Percentiles rank a stretch among this genome's conserved stretches.
phyloP scores from a whole-genome alignment of 2,888 invertebrate species.

The Eristalis tenax region DNA sequence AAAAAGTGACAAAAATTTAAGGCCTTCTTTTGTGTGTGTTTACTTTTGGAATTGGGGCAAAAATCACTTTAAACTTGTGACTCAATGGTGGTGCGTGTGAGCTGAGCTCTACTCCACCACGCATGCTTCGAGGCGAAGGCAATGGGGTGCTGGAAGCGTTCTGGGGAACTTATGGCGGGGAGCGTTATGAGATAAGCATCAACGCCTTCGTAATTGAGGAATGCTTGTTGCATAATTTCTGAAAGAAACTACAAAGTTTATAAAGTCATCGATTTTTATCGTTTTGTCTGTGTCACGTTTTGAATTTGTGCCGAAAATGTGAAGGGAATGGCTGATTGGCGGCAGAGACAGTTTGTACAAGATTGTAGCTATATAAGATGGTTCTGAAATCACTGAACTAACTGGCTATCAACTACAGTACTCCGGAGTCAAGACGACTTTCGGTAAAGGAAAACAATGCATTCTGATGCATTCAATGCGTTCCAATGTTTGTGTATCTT shows the following conservation, averaged over 20 bases:
- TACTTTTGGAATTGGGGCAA: not conserved
- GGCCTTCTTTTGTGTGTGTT: slow-evolving; percentile 19
- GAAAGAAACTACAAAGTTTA: not conserved
- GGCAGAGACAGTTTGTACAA: not conserved
- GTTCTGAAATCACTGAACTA: not conserved
- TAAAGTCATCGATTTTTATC: not conserved
- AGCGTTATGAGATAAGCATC: not conserved
- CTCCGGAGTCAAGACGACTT: no score
- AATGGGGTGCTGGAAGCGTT: not conserved
- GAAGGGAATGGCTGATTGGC: not conserved
- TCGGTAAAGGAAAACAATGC: no score
- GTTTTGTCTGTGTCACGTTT: not conserved
- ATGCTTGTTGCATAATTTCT: not conserved
- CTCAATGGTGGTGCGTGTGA: slow-evolving; percentile 33
- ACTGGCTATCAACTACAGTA: not conserved
- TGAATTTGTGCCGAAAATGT: not conserved
- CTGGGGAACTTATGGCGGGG: not conserved
- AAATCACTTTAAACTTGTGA: slow-evolving; percentile 40
- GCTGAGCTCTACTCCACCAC: not conserved
- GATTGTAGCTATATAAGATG: not conserved
- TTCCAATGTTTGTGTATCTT: no score
- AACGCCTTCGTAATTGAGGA: not conserved
- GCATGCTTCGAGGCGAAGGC: not conserved
- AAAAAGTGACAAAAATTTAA: slow-evolving; percentile 53
- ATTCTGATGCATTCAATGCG: no score